Evolutionary conservation across 2,888 invertebrate species (phyloP).

Genomic region (Gibbula magus): DNA sequence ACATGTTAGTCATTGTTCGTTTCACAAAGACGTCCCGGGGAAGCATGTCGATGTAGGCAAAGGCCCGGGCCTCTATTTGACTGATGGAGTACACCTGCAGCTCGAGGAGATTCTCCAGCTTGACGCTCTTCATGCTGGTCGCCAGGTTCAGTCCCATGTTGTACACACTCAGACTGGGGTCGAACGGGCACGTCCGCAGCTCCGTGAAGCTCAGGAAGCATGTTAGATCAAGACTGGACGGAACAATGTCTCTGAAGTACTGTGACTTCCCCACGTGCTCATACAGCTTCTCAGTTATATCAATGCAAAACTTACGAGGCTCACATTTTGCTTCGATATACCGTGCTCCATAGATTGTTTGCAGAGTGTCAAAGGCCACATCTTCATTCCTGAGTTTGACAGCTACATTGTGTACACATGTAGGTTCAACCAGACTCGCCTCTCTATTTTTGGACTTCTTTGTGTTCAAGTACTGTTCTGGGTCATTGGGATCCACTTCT

Average conservation of each 20-base stretch:
- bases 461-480: background rate
- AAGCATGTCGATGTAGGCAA: background rate
- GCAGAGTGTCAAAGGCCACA: constrained; percentile 26
- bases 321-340: constrained; percentile 37
- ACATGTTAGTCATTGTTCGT: background rate
- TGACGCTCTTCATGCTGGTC: background rate
- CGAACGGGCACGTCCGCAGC: background rate
- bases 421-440: background rate
- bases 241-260: background rate
- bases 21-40: background rate
- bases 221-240: background rate
- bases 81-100: background rate
- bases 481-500: background rate
- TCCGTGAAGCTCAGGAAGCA: background rate
- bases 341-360: constrained; percentile 30
- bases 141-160: background rate
- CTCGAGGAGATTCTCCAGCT: background rate
- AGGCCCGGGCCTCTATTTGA: background rate
- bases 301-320: constrained; percentile 41
- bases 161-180: background rate
- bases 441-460: background rate
- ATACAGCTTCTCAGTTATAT: constrained; percentile 35
- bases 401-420: background rate
- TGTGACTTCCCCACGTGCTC: constrained; percentile 7
- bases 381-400: constrained; percentile 24